A percentile compares a stretch with the other conserved stretches of the same genome.
phyloP scores from a whole-genome alignment of 2,113 vertebrate species.

The Chionomys nivalis region DNA sequence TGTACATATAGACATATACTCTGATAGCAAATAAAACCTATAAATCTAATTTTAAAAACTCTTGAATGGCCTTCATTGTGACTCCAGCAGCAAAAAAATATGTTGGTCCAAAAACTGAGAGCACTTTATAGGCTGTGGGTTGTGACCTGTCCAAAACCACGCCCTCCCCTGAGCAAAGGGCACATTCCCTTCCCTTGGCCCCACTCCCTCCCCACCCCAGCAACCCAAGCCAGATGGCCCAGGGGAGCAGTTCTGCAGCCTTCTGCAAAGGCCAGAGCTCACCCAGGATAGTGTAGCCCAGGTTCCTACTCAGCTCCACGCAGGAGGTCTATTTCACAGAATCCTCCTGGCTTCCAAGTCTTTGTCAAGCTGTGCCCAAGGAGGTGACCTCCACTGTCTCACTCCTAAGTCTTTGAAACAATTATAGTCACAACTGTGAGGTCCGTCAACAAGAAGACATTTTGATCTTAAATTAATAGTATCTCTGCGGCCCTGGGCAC shows the following conservation, averaged over 20 bases:
- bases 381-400: neutral
- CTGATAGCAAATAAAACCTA: neutral
- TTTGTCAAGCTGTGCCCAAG: neutral
- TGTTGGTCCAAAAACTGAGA: neutral
- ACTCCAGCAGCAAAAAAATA: neutral
- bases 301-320: neutral
- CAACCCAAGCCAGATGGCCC: neutral
- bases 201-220: neutral
- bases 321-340: neutral
- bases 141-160: fast-evolving
- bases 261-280: no score
- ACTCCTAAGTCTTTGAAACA: neutral
- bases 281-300: neutral
- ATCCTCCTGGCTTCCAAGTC: neutral
- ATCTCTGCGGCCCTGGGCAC: neutral
- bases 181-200: neutral
- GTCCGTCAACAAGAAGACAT: neutral
- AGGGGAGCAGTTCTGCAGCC: no score
- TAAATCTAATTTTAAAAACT: neutral
- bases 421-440: neutral
- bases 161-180: no score
- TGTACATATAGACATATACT: neutral
- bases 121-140: neutral
- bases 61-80: neutral
- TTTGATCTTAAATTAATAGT: neutral